A percentile compares a stretch with the other conserved stretches of the same genome.
Evolutionary conservation across 2,113 vertebrate species (phyloP).

Genomic region (Trinectes maculatus): DNA sequence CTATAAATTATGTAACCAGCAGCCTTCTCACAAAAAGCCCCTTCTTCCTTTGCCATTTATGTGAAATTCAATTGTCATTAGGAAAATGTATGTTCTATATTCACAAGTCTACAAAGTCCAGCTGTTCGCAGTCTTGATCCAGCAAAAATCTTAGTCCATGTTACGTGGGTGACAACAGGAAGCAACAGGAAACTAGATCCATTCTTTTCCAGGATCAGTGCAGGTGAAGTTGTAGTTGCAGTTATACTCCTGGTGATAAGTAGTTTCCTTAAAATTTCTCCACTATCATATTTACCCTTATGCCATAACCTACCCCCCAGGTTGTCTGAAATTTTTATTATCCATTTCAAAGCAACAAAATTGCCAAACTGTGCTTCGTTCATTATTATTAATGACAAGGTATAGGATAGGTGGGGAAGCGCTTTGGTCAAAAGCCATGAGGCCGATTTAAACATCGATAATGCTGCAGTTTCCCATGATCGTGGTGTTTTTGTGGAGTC

Average conservation of each 20-base stretch:
- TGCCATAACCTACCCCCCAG: neutral
- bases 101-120: no score
- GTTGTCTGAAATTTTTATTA: neutral
- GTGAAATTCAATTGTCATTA: no score
- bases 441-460: neutral
- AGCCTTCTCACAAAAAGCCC: no score
- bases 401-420: neutral
- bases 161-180: constrained; percentile 7
- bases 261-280: no score
- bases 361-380: neutral
- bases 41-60: no score
- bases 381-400: neutral
- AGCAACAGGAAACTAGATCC: constrained; percentile 18
- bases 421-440: neutral
- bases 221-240: no score
- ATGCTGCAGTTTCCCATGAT: neutral
- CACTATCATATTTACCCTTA: no score
- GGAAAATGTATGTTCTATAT: no score
- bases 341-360: neutral
- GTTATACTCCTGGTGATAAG: no score
- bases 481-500: neutral
- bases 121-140: constrained; percentile 45
- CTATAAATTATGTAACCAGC: no score
- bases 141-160: constrained; percentile 6
- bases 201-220: constrained; percentile 24